phyloP scores from a whole-genome alignment of 2,113 vertebrate genomes.

The Turdus rufiventris region DNA sequence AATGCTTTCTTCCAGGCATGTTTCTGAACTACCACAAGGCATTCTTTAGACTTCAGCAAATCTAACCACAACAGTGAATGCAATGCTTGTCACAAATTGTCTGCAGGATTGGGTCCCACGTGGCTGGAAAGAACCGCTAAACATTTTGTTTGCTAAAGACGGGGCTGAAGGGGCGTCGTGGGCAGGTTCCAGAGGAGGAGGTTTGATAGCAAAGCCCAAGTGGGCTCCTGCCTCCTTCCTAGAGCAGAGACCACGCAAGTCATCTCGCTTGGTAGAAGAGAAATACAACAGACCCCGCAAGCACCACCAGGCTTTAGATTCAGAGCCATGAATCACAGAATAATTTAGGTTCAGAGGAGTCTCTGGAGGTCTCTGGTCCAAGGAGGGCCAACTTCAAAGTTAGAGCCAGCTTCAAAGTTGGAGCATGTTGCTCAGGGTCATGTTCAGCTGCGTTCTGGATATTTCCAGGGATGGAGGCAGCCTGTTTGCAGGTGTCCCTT shows the following conservation, averaged over 20 bases:
- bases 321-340: conserved; percentile 10
- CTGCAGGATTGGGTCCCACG: conserved; percentile 30
- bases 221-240: neutral
- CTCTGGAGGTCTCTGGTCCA: neutral
- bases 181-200: neutral
- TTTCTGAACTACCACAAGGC: conserved; percentile 51
- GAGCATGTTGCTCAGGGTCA: neutral
- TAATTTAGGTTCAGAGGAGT: neutral
- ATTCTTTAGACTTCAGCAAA: conserved; percentile 54
- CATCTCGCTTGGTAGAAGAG: neutral
- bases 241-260: neutral
- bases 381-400: conserved; percentile 24
- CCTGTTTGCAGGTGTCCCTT: neutral
- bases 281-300: neutral
- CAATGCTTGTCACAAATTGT: conserved; percentile 11
- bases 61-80: conserved; percentile 29
- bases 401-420: conserved; percentile 7
- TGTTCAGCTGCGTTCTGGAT: neutral
- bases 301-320: neutral
- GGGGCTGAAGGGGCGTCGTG: neutral
- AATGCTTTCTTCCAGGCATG: conserved; percentile 45
- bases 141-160: neutral
- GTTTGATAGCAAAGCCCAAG: neutral
- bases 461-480: conserved; percentile 19
- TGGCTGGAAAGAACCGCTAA: neutral